Conservation (phyloP, 2,888 invertebrate species). For the Cataglyphis cursor region DNA sequence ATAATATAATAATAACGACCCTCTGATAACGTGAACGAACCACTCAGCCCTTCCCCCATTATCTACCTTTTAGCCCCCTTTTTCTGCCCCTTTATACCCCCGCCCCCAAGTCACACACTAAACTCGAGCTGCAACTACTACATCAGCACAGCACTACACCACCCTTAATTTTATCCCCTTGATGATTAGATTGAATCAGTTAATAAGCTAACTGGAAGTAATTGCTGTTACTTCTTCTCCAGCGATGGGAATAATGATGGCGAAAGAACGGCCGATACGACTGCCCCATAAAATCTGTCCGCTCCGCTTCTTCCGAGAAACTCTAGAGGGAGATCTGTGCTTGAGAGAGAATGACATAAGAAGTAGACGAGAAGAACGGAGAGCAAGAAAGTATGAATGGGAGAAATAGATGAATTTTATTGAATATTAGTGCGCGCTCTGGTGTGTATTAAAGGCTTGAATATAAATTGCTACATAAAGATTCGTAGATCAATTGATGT, state of each 20-base stretch:
- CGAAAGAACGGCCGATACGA: constrained; percentile 77
- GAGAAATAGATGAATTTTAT: constrained; percentile 44
- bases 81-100: constrained; percentile 78
- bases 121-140: constrained; percentile 54
- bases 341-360: constrained; percentile 68
- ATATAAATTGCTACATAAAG: constrained; percentile 1
- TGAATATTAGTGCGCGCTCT: constrained; percentile 25
- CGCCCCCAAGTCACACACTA: constrained; percentile 78
- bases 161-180: constrained; percentile 30
- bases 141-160: constrained; percentile 38
- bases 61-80: constrained; percentile 52
- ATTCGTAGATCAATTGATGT: background rate
- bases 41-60: constrained; percentile 48
- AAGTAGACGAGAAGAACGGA: constrained; percentile 50
- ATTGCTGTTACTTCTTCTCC: constrained; percentile 22
- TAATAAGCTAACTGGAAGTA: constrained; percentile 26
- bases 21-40: constrained; percentile 35
- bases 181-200: constrained; percentile 29
- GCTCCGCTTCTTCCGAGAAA: constrained; percentile 84
- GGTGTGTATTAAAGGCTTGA: constrained; percentile 23
- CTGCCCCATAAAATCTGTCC: constrained; percentile 81
- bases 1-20: constrained; percentile 61
- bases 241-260: constrained; percentile 49
- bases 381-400: constrained; percentile 39
- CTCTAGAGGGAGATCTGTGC: constrained; percentile 75